phyloP scores from a whole-genome alignment of 1,140 invertebrate genomes.

The Marisa cornuarietis region DNA sequence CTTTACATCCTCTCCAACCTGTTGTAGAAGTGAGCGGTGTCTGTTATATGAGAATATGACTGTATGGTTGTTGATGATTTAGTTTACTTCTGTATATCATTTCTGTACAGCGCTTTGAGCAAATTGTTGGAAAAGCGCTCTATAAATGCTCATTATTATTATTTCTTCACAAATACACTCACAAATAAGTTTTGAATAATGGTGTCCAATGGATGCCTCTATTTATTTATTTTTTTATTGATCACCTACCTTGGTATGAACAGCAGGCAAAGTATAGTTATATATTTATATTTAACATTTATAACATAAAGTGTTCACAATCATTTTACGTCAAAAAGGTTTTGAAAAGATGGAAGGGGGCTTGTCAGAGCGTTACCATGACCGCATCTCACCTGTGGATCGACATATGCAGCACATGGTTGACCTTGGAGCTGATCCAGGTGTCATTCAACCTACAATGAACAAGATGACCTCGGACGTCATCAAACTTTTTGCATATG shows the following conservation, averaged over 20 bases:
- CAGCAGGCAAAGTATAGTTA: background rate
- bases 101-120: too few species aligned
- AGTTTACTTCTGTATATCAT: too few species aligned
- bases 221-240: background rate
- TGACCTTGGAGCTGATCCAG: constrained; percentile 54
- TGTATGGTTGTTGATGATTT: too few species aligned
- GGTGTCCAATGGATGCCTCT: background rate
- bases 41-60: too few species aligned
- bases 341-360: constrained; percentile 99
- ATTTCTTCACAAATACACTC: background rate
- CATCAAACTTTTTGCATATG: constrained; percentile 91
- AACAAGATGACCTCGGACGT: constrained; percentile 61
- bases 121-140: too few species aligned
- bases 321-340: constrained; percentile 68
- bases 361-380: constrained; percentile 70
- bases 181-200: background rate
- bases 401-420: constrained; percentile 59
- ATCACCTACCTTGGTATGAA: background rate
- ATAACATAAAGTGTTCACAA: background rate
- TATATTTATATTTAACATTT: background rate
- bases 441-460: constrained; percentile 48
- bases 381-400: constrained; percentile 52
- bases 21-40: too few species aligned
- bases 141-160: too few species aligned
- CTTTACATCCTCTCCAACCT: too few species aligned